These are phyloP conservation scores for Erithacus rubecula DNA, from an alignment of 2,797 vertebrate genomes.

Conservation along the genomic window DNA sequence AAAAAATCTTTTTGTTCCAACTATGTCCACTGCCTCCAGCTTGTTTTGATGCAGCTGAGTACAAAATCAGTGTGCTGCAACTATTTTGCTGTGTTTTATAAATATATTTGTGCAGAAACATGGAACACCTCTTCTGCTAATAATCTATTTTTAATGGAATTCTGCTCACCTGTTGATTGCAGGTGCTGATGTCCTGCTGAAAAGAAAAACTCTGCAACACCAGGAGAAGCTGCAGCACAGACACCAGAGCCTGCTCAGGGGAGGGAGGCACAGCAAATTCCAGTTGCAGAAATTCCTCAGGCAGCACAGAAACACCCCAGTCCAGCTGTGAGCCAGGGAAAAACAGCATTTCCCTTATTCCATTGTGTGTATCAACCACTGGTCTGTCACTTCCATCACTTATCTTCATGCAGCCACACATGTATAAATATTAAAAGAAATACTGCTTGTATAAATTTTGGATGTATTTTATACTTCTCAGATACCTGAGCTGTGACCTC, in stretches of 20 bases:
- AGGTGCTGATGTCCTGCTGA: background rate
- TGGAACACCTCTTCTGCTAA: background rate
- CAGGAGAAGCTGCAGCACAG: background rate
- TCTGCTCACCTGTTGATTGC: background rate
- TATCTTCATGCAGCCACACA: background rate
- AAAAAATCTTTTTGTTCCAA: background rate
- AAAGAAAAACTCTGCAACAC: background rate
- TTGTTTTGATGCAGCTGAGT: background rate
- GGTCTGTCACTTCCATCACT: background rate
- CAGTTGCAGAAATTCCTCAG: background rate
- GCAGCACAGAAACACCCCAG: background rate
- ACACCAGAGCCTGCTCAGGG: background rate
- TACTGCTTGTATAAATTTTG: background rate
- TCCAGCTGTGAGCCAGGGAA: background rate
- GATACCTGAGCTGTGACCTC: background rate
- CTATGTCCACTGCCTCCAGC: background rate
- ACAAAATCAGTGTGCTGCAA: background rate
- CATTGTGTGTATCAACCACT: background rate
- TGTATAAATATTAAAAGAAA: background rate
- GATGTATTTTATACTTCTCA: background rate
- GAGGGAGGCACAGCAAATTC: fast-evolving
- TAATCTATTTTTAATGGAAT: background rate
- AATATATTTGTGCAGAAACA: background rate
- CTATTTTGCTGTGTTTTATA: background rate
- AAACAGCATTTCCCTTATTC: background rate